A percentile compares a stretch with the other conserved stretches of the same genome.
Evolutionary conservation across 2,888 invertebrate species (phyloP).

Genomic region (Parnassius mnemosyne): DNA sequence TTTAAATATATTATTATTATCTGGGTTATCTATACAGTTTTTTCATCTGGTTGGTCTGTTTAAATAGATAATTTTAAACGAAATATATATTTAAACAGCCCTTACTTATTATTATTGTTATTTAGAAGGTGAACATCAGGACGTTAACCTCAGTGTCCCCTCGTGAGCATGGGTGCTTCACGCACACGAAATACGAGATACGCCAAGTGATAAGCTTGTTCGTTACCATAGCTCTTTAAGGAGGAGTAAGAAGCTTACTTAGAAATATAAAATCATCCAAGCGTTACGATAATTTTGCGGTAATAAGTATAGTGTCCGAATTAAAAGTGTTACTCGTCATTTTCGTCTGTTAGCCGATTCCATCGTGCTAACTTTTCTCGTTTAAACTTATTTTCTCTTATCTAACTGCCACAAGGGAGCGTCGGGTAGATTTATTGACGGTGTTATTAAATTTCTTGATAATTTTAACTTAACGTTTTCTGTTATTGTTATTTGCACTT

Average conservation of each 20-base stretch:
- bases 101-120: too few species aligned
- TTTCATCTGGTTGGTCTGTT: too few species aligned
- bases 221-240: too few species aligned
- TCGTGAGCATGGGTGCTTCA: too few species aligned
- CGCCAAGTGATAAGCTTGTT: too few species aligned
- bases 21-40: too few species aligned
- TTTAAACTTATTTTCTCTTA: slow-evolving; percentile 75
- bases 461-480: slow-evolving; percentile 25
- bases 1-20: too few species aligned
- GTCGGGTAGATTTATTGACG: slow-evolving; percentile 36
- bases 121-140: too few species aligned
- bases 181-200: too few species aligned
- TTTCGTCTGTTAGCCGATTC: slow-evolving; percentile 33
- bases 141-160: too few species aligned
- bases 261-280: not conserved
- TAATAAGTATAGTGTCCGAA: slow-evolving; percentile 18
- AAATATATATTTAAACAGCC: too few species aligned
- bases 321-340: slow-evolving; percentile 38
- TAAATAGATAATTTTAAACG: too few species aligned
- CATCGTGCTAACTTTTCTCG: slow-evolving; percentile 68
- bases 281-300: slow-evolving; percentile 12
- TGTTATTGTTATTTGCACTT: slow-evolving; percentile 25
- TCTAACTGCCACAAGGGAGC: slow-evolving; percentile 54
- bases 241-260: slow-evolving; percentile 25
- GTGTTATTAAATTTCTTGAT: slow-evolving; percentile 29